Evolutionary conservation across 1,140 invertebrate genomes (phyloP).

Genomic region (Dinoponera quadriceps): DNA sequence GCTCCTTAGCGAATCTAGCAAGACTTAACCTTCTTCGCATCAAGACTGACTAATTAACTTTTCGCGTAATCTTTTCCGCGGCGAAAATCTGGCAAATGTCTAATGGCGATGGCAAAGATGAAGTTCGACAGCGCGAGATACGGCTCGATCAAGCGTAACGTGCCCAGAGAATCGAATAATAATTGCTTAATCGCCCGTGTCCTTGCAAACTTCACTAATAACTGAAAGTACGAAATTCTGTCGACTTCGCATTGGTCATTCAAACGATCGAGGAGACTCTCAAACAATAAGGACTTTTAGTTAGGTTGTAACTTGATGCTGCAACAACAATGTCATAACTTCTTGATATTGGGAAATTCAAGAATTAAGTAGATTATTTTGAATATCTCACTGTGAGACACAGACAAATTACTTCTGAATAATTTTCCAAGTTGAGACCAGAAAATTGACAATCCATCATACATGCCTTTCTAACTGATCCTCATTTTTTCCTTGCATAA

Average conservation of each 20-base stretch:
- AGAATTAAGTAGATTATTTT: conserved; percentile 10
- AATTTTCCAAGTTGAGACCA: background rate
- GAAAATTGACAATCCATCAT: no score
- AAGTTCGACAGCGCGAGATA: conserved; percentile 43
- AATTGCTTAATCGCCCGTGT: conserved; percentile 78
- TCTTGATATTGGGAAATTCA: background rate
- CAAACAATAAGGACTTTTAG: conserved; percentile 9
- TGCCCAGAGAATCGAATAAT: conserved; percentile 72
- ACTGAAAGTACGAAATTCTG: conserved; percentile 70
- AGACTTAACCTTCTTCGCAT: background rate
- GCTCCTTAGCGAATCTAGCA: background rate
- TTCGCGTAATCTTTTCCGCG: conserved; percentile 13
- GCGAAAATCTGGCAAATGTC: conserved; percentile 31
- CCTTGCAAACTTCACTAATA: conserved; percentile 74
- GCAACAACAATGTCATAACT: background rate
- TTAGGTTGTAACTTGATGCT: background rate
- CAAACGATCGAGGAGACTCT: conserved; percentile 7
- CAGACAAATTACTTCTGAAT: background rate
- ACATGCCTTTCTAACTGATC: no score
- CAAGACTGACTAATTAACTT: background rate
- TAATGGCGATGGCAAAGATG: conserved; percentile 36
- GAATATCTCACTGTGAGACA: background rate
- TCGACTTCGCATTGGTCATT: conserved; percentile 1
- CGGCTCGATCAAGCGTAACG: conserved; percentile 58
- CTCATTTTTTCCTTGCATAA: no score